phyloP scores from a whole-genome alignment of 2,888 invertebrate genomes.

The Oscheius sp. region DNA sequence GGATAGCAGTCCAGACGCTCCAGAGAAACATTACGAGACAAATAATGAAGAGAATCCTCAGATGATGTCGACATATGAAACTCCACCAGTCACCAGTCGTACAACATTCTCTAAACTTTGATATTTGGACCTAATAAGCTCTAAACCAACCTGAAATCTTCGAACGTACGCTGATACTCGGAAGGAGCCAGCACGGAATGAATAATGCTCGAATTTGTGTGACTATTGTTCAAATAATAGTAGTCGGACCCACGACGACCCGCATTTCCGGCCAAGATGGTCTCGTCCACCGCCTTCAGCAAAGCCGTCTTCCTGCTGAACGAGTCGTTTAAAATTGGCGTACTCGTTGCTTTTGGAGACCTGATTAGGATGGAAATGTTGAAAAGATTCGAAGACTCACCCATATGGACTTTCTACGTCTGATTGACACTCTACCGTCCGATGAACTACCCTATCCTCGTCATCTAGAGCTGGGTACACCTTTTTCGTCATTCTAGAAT shows the following conservation, averaged over 20 bases:
- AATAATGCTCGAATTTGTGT: constrained; percentile 6
- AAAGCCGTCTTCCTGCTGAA: too few species aligned
- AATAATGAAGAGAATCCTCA: constrained; percentile 13
- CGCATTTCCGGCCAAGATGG: constrained; percentile 13
- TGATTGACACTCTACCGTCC: constrained; percentile 14
- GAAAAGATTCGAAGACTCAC: background rate
- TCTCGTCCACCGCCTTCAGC: constrained; percentile 1
- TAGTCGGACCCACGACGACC: background rate
- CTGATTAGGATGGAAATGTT: background rate
- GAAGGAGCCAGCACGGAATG: constrained; percentile 14
- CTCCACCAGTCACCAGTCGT: constrained; percentile 13
- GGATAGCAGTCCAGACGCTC: background rate
- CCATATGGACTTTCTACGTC: constrained; percentile 15
- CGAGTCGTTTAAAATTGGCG: background rate
- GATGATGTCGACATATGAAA: constrained; percentile 11
- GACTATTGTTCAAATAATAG: background rate
- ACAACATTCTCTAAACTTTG: constrained; percentile 3
- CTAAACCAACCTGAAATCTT: constrained; percentile 17
- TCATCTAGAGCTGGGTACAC: constrained; percentile 7
- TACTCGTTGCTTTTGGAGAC: constrained; percentile 18
- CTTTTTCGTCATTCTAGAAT: background rate
- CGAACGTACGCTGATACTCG: constrained; percentile 4
- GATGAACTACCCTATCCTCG: background rate
- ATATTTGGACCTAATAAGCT: background rate
- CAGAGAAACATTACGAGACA: constrained; percentile 3